Base-by-base conservation (phyloP, 2,797 vertebrate genomes). In the Okamejei kenojei region DNA sequence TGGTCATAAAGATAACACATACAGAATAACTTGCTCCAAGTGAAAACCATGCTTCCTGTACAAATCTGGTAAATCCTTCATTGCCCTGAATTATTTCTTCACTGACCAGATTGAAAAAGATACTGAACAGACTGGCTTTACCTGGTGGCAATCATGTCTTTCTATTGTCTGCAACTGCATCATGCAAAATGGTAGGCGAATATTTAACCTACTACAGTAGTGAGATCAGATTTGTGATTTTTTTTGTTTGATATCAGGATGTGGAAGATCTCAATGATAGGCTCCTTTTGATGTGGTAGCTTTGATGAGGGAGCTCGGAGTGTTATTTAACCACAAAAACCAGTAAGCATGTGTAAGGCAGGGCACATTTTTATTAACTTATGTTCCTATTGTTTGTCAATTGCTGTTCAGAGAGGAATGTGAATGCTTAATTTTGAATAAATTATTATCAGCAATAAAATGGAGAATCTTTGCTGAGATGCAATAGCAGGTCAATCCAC, bases 361-460 rank as follows among this genome's bases (percentile, higher is more conserved):
- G 45, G 90, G 58, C 26, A 10, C 23, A 74, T 54, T 92, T 73
- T 92, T 92, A 92, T 92, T 92, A 92, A 92, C 10, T 74, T 92
- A 13, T 92, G 8, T 13, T 45, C 71, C 23, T 76, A 15, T 45
- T 76, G 23, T 74, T 74, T 29, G 71, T 4, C 35, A 92, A 76
- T 91, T 45, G 35, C 38, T 54, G 38, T 92, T 92, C 23, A 17
- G 23, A 38, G 61, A 73, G 26, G 65, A 91, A 45, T 45, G 5
- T 26, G 10, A 23, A 10, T 11, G 21, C 26, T 35, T 45, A 1
- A 1, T 35, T 90, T 58, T 90, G 6, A 91, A 91, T 26, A 58
- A 73, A 71, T 38, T 23, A 54, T 45, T 54, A 29, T 92, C 73
- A 58, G 76, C 26, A n/a, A n/a, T 74, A 23, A 54, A 73, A 76